A percentile compares a stretch with the other conserved stretches of the same genome.
phyloP scores from a whole-genome alignment of 2,888 invertebrate genomes.

The Nymphalis c-album region DNA sequence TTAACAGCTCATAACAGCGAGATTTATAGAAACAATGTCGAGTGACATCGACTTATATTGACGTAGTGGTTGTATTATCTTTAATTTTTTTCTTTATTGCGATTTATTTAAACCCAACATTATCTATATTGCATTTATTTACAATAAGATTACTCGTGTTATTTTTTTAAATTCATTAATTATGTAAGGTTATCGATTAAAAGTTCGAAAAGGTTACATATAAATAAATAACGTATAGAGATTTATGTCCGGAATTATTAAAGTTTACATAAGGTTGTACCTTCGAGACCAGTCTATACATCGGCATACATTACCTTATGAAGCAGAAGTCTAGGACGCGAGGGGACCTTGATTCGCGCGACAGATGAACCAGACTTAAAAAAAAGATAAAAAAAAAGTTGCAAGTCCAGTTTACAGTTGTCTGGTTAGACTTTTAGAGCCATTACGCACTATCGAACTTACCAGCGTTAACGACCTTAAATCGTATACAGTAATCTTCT shows the following conservation, averaged over 20 bases:
- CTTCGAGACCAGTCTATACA: not conserved
- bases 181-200: too few species aligned
- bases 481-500: not conserved
- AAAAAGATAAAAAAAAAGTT: conserved; percentile 41
- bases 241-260: not conserved
- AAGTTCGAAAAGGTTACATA: not conserved
- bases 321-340: conserved; percentile 28
- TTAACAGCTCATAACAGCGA: too few species aligned
- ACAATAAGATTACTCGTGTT: not conserved
- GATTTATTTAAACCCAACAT: too few species aligned
- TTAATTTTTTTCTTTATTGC: too few species aligned
- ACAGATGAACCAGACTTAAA: conserved; percentile 37
- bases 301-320: conserved; percentile 15
- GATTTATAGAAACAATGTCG: too few species aligned
- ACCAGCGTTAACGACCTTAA: conserved; percentile 1
- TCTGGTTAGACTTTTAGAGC: conserved; percentile 11
- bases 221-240: not conserved
- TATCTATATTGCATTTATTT: too few species aligned
- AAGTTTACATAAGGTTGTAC: conserved; percentile 1
- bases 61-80: too few species aligned
- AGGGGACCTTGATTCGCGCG: conserved; percentile 32
- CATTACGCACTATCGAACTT: conserved; percentile 5
- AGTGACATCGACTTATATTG: too few species aligned
- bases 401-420: conserved; percentile 47
- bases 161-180: not conserved